Percentiles rank a stretch among this genome's conserved stretches.
These are phyloP conservation scores for Episyrphus balteatus DNA, from an alignment of 1,140 invertebrate genomes.

Conservation along the genomic window DNA sequence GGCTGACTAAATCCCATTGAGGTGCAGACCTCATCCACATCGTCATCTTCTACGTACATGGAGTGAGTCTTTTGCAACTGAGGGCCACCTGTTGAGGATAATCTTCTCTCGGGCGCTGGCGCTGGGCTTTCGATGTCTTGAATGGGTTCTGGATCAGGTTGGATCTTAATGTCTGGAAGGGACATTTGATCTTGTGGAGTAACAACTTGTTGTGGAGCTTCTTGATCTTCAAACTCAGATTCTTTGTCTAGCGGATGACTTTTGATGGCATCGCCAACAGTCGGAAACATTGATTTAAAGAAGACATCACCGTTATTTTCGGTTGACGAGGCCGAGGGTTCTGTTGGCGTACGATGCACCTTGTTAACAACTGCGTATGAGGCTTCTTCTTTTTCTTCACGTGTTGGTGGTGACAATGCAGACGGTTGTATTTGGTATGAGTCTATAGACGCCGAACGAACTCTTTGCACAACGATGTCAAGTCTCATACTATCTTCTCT, in stretches of 20 bases:
- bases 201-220: not conserved
- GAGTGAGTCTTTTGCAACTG: slow-evolving; percentile 8
- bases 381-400: slow-evolving; percentile 3
- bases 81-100: not conserved
- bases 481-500: not conserved
- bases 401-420: slow-evolving; percentile 1
- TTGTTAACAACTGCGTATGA: not conserved
- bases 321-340: not conserved
- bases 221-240: not conserved
- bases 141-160: not conserved
- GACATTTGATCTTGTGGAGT: not conserved
- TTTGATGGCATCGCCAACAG: slow-evolving; percentile 1
- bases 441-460: not conserved
- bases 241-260: not conserved
- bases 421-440: not conserved
- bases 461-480: too few species aligned
- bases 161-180: not conserved
- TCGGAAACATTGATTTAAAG: slow-evolving; percentile 2
- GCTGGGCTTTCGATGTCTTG: not conserved
- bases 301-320: not conserved
- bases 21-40: not conserved
- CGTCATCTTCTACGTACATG: slow-evolving; percentile 10
- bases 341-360: not conserved
- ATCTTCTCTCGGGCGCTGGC: not conserved
- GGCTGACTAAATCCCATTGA: not conserved